Base-by-base conservation (phyloP, 92 coral and sea anemone genomes). In the Paragorgia papillata region DNA sequence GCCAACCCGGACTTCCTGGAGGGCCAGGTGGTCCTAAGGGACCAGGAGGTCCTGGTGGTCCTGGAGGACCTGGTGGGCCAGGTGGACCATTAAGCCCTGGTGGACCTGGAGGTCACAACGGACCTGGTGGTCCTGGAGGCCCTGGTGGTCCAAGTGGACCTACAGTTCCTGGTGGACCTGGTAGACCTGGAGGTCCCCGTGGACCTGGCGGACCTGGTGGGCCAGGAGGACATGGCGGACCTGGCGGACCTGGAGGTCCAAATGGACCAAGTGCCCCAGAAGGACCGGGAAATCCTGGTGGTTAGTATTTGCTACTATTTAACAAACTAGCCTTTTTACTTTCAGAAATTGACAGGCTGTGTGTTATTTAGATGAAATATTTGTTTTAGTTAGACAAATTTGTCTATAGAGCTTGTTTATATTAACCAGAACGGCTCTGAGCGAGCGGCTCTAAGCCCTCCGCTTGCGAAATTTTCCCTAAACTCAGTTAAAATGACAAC, bases 141-240 rank as follows among this genome's bases (percentile, higher is more conserved):
- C 97, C 92, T 0, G 90, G 85, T 3, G 97, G 97, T 9, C 89
- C 92, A 1, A 81, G 85, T 20, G 91, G 90, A 13, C 92, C 97
- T 8, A 87, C 84, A 3, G 92, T 89, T 7, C 92, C 87, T 20
- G 85, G 87, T 9, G 97, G 89, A 0, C 97, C 97, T 0, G 91
- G 93, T 0, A 93, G 93, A 31, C 97, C 97, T 30, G 92, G 87
- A 1, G 86, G 90, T 9, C 97, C 97, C 1, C 90, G 92, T 26
- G 96, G 96, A 19, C 96, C 96, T 3, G 92, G 92, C 0, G 86
- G 88, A 2, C 92, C 92, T 14, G 89, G 92, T 24, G 92, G 92
- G 7, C 92, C 89, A 0, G 83, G 79, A 17, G 87, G 81, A 55
- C n/a, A 88, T 13, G 86, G 88, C 0, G 90, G 90, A 3, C 91